A percentile compares a stretch with the other conserved stretches of the same genome.
Conservation (phyloP, 2,797 vertebrate species). For the Hoplostethus mediterraneus region DNA sequence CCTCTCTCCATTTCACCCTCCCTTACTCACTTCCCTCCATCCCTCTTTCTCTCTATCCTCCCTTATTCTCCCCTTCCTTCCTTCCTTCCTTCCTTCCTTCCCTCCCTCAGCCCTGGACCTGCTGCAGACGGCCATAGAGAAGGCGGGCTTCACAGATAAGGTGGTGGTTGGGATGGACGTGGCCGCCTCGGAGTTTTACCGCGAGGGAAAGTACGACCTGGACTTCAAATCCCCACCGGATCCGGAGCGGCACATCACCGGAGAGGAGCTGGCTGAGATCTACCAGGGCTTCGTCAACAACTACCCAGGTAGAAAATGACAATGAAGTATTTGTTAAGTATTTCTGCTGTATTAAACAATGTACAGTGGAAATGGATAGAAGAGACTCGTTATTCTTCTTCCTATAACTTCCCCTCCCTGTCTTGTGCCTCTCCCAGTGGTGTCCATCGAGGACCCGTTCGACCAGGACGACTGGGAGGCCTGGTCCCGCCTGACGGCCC, state of each 20-base stretch:
- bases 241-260: conserved; percentile 88
- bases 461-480: conserved; percentile 97
- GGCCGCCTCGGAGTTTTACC: conserved; percentile 94
- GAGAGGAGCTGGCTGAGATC: conserved; percentile 91
- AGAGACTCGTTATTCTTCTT: neutral
- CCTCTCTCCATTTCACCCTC: neutral
- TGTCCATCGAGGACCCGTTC: conserved; percentile 96
- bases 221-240: conserved; percentile 95
- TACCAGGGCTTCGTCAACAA: conserved; percentile 94
- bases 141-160: conserved; percentile 94
- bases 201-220: conserved; percentile 93
- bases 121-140: conserved; percentile 94
- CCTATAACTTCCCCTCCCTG: neutral
- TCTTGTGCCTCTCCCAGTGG: conserved; percentile 81
- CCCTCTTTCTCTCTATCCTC: neutral
- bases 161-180: conserved; percentile 97
- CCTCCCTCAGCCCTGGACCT: conserved; percentile 88
- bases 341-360: neutral
- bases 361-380: neutral
- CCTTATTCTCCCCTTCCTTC: neutral
- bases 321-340: neutral
- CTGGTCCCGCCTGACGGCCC: conserved; percentile 93
- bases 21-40: neutral
- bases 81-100: neutral
- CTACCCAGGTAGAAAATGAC: conserved; percentile 88